Base-by-base conservation (phyloP, 30 jellyfish, hydroid and myxozoan species). In the Aurelia coerulea region DNA sequence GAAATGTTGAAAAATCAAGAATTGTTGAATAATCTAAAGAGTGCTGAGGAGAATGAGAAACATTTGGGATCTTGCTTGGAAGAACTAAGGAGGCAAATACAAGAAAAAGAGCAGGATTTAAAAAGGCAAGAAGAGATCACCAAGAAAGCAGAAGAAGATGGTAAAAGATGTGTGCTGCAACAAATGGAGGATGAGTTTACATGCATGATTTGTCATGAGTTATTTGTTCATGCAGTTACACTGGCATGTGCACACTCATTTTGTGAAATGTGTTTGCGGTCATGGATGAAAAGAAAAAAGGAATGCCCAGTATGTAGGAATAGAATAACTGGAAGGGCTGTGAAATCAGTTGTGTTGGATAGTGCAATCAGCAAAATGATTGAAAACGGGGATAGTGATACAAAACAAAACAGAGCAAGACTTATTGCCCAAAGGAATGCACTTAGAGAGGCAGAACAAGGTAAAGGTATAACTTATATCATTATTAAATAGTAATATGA, bases 161-260 rank as follows among this genome's bases (percentile, higher is more conserved):
- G 98, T 13, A 89, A 90, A 66, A 92, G 90, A 60, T 80, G 87
- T 10, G 99, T 90, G 2, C 34, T 95, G n/a, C 87, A 77, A 50
- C 89, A 81, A 41, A 95, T 95, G 96, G 99, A 95, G 81, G 99
- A 95, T 84, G 99, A 95, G 68, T 95, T 95, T 69, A 89, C 99
- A 4, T 95, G 99, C 89, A 89, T 95, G 83, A 85, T 95, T 23
- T 95, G 99, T 51, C 97, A 89, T 64, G 97, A 95, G 88, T 46
- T 89, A 41, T 95, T 89, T 76, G 81, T 95, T 29, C 91, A 90
- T 56, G 95, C 99, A 4, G 90, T 96, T 16, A 95, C 99, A 1
- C 78, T 95, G 39, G n/a, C 99, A 11, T 95, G 99, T 86, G 99
- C 97, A 8, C 99, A 95, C 68, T 81, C 99, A 29, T 95, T 95